phyloP scores from a whole-genome alignment of 2,888 invertebrate genomes.

The Eupeodes latifasciatus region DNA sequence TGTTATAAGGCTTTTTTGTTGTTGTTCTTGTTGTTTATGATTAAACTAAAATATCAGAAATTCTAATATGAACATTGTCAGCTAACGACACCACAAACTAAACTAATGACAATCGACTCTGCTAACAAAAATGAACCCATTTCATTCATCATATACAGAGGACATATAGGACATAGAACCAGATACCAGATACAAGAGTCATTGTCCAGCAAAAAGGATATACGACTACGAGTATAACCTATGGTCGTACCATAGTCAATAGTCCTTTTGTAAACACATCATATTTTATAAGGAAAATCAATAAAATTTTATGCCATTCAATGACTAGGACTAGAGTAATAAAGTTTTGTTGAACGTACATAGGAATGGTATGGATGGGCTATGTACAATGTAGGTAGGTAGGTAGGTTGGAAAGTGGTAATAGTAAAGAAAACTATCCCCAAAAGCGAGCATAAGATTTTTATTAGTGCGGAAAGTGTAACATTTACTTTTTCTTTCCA shows the following conservation, averaged over 20 bases:
- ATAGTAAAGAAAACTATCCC: background rate
- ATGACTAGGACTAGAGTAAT: slow-evolving; percentile 1
- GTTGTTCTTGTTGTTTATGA: background rate
- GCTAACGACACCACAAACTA: slow-evolving; percentile 47
- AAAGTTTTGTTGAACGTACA: slow-evolving; percentile 1
- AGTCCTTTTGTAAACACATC: slow-evolving; percentile 50
- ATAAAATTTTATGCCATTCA: slow-evolving; percentile 49
- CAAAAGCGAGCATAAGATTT: slow-evolving; percentile 15
- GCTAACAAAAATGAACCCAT: slow-evolving; percentile 45
- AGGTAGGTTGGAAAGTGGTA: too few relatives aligned
- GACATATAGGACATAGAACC: slow-evolving; percentile 25
- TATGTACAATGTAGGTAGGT: too few relatives aligned
- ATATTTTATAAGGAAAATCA: slow-evolving; percentile 62
- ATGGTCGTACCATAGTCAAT: background rate
- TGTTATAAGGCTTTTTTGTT: slow-evolving; percentile 1
- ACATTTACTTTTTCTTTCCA: background rate
- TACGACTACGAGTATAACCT: background rate
- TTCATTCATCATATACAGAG: slow-evolving; percentile 27
- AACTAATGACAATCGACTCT: slow-evolving; percentile 55
- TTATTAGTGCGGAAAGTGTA: slow-evolving; percentile 15
- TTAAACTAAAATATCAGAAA: slow-evolving; percentile 7
- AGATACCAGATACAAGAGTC: slow-evolving; percentile 40
- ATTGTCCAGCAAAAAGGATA: slow-evolving; percentile 63
- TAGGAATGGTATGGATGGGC: background rate
- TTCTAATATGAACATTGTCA: slow-evolving; percentile 42